A percentile compares a stretch with the other conserved stretches of the same genome.
Conservation (phyloP, 92 coral and sea anemone genomes). For the Montipora capitata region DNA sequence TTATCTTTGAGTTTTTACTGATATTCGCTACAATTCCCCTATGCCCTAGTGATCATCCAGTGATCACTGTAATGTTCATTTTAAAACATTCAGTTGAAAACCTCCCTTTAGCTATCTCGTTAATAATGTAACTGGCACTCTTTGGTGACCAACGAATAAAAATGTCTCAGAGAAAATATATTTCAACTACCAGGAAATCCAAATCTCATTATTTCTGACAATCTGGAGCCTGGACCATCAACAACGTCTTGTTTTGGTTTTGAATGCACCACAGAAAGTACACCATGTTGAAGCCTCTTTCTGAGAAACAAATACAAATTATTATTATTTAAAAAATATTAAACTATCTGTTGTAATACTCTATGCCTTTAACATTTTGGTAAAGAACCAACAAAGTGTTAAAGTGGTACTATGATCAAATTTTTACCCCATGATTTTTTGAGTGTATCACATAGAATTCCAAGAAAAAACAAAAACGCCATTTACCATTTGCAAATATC, state of each 20-base stretch:
- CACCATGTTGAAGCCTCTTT: constrained; percentile 24
- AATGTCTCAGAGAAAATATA: neutral
- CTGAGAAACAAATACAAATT: neutral
- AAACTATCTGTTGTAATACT: neutral
- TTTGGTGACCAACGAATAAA: neutral
- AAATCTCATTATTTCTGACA: constrained; percentile 86
- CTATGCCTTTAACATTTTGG: neutral
- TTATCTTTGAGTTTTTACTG: too few species aligned
- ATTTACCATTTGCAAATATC: too few species aligned
- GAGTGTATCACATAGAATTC: too few species aligned
- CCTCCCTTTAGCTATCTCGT: too few species aligned
- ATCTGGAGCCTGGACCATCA: constrained; percentile 53
- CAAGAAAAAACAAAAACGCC: too few species aligned
- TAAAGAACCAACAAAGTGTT: too few species aligned
- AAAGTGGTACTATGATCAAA: too few species aligned
- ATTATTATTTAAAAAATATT: neutral
- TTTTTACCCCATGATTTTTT: too few species aligned
- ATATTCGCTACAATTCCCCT: too few species aligned
- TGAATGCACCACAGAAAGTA: neutral
- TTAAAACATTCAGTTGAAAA: too few species aligned
- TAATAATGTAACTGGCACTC: neutral
- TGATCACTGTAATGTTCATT: too few species aligned
- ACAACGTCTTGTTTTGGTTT: constrained; percentile 12
- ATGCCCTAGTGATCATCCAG: too few species aligned
- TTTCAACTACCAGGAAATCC: constrained; percentile 79